Base-by-base conservation (phyloP, 2,113 vertebrate genomes). In the Eulemur rufifrons region DNA sequence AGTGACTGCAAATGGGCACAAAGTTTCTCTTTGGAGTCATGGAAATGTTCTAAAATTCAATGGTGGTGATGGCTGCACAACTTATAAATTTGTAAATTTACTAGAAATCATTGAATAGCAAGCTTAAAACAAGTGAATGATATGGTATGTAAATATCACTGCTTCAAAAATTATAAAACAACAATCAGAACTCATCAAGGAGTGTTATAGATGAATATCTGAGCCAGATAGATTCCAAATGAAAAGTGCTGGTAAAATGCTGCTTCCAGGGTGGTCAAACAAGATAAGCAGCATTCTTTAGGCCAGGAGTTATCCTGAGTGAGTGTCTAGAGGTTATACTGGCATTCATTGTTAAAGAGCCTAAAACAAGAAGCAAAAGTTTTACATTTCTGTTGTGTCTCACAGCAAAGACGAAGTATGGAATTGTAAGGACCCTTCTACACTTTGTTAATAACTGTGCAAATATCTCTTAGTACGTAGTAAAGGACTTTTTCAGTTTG, bases 161-260 rank as follows among this genome's bases (percentile, higher is more conserved):
- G 21, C 68, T 92, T 86, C 86, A 34, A 94, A 94, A 89, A 84
- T 80, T 87, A 74, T 81, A 87, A 86, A 89, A n/a, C 14, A 37
- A 66, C 92, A 90, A 20, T 8, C 52, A 52, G 23, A 63, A 50
- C 1, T 69, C n/a, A 64, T 74, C 23, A 17, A 63, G 9, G 20
- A 45, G 0, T 92, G 74, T 13, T 69, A 29, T 13, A 76, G 15
- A 66, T 20, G 27, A 69, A 3, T 94, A 86, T 52, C 32, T 74
- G 59, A 89, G 5, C 18, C 50, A 86, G 20, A 23, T 34, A 27
- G 27, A 68, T 84, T 2, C 18, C 18, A 45, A 91, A 84, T 59
- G 32, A 83, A 69, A 96, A 78, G 42, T 95, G 2, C 34, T 91
- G 68, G 34, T 74, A 82, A 81, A 83, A 86, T 66, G 2, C 3